Percentiles rank a stretch among this genome's conserved stretches.
phyloP scores from a whole-genome alignment of 2,113 vertebrate genomes.

The Podilymbus podiceps region DNA sequence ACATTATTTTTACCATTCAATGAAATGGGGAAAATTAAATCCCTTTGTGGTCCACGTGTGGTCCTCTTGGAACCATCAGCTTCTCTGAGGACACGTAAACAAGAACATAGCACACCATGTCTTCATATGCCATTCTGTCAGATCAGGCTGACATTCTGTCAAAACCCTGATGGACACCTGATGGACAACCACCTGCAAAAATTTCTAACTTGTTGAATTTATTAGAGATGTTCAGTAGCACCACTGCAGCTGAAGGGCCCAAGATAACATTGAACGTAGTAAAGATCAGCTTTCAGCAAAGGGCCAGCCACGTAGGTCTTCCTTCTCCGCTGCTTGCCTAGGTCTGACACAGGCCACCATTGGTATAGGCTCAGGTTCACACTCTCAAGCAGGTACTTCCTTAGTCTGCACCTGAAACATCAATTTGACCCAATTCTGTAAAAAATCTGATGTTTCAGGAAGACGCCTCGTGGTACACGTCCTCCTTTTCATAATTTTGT shows the following conservation, averaged over 20 bases:
- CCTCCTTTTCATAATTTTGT: background rate
- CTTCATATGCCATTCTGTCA: background rate
- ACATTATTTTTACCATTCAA: background rate
- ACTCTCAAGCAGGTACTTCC: background rate
- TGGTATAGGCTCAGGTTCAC: background rate
- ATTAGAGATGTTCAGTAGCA: background rate
- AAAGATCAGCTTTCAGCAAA: background rate
- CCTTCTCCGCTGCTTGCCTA: background rate
- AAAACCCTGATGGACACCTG: background rate
- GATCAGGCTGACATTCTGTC: background rate
- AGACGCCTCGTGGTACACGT: rapidly evolving
- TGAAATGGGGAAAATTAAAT: background rate
- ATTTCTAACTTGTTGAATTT: background rate
- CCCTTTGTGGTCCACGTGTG: rapidly evolving
- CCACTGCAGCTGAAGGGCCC: background rate
- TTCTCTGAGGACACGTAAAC: background rate
- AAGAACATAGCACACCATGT: rapidly evolving
- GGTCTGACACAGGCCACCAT: background rate
- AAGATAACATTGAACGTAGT: background rate
- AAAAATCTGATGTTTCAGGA: background rate
- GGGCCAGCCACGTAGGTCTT: background rate
- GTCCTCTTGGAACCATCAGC: background rate
- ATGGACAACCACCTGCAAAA: background rate
- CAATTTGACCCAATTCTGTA: background rate
- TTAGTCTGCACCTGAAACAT: background rate